These are phyloP conservation scores for Heterodera filipjevi DNA, from an alignment of 2,888 invertebrate species.

Conservation along the genomic window DNA sequence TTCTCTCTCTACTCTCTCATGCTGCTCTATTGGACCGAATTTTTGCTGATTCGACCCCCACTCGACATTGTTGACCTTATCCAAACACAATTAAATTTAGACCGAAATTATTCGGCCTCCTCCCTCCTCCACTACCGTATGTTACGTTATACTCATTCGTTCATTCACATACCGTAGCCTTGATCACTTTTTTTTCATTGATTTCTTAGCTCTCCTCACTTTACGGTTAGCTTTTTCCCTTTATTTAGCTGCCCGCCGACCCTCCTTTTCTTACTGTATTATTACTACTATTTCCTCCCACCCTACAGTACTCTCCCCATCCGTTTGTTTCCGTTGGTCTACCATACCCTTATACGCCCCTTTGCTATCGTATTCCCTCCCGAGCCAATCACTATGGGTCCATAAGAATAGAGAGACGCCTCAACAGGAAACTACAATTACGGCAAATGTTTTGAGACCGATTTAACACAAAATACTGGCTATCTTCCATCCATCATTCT, in stretches of 20 bases:
- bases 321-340: not conserved
- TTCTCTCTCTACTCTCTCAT: not conserved
- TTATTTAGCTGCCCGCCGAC: not conserved
- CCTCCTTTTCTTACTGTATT: not conserved
- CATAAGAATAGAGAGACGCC: constrained; percentile 2
- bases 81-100: not conserved
- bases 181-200: not conserved
- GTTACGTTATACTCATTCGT: constrained; percentile 1
- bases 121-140: not conserved
- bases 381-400: constrained; percentile 2
- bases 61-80: too few relatives aligned
- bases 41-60: constrained; percentile 3
- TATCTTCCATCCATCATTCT: not conserved
- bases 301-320: not conserved
- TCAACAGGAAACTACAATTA: not conserved
- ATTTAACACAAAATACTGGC: not conserved
- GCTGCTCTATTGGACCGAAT: constrained; percentile 1
- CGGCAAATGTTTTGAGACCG: constrained; percentile 12
- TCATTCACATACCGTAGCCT: constrained; percentile 3
- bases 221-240: not conserved
- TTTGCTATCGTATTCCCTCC: not conserved
- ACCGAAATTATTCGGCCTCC: not conserved
- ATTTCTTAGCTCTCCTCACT: not conserved
- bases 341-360: not conserved
- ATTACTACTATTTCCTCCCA: too few relatives aligned